Evolutionary conservation across 2,888 invertebrate species (phyloP).

Genomic region (Pandemis heparana): DNA sequence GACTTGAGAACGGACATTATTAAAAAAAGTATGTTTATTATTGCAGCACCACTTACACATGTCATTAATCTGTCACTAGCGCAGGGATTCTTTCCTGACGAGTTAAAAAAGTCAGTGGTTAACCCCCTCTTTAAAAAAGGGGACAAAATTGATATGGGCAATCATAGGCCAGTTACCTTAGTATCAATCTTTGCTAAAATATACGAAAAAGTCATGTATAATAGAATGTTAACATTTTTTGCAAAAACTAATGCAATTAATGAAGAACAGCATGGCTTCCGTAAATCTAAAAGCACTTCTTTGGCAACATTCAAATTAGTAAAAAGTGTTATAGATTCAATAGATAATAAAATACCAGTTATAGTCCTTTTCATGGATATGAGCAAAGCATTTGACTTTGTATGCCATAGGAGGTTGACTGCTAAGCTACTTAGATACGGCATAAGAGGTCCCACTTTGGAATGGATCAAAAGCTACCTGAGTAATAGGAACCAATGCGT

Average conservation of each 20-base stretch:
- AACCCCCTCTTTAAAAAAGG: slow-evolving; percentile 44
- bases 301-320: background rate
- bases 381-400: too few species aligned
- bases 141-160: slow-evolving; percentile 8
- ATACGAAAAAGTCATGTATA: slow-evolving; percentile 36
- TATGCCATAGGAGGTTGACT: too few species aligned
- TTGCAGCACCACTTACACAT: slow-evolving; percentile 9
- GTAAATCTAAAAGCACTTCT: background rate
- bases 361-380: too few species aligned
- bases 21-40: slow-evolving; percentile 6
- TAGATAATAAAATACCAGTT: background rate
- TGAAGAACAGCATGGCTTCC: slow-evolving; percentile 2
- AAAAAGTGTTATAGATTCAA: background rate
- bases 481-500: too few species aligned
- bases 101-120: slow-evolving; percentile 40
- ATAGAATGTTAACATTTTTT: background rate
- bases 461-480: too few species aligned
- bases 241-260: background rate
- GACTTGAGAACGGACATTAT: slow-evolving; percentile 34
- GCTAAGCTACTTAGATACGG: too few species aligned
- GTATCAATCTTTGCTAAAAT: slow-evolving; percentile 44
- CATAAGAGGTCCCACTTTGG: too few species aligned
- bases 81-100: slow-evolving; percentile 40
- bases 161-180: slow-evolving; percentile 42
- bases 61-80: slow-evolving; percentile 41